Evolutionary conservation across 2,888 invertebrate species (phyloP).

Genomic region (Crepidodera aurea): DNA sequence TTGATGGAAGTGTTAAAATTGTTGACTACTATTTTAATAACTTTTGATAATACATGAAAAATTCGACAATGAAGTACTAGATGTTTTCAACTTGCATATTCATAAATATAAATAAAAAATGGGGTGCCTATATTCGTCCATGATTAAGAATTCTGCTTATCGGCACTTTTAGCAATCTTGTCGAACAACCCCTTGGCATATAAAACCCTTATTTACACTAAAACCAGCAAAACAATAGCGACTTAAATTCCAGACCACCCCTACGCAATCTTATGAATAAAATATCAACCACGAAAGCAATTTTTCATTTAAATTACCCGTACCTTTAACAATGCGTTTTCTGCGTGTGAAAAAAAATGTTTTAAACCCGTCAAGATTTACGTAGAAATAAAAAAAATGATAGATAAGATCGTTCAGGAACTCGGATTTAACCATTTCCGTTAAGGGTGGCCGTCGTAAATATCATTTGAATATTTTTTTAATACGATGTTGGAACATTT

Average conservation of each 20-base stretch:
- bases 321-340: slow-evolving; percentile 37
- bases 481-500: slow-evolving; percentile 10
- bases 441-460: slow-evolving; percentile 46
- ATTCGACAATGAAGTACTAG: no score
- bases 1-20: no score
- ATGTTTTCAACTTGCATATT: no score
- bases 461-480: slow-evolving; percentile 40
- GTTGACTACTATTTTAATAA: no score
- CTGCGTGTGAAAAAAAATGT: slow-evolving; percentile 39
- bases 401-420: slow-evolving; percentile 43
- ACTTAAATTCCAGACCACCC: slow-evolving; percentile 32
- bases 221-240: no score
- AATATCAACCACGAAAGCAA: slow-evolving; percentile 29
- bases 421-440: slow-evolving; percentile 44
- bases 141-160: no score
- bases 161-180: no score
- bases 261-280: slow-evolving; percentile 36
- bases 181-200: no score
- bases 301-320: slow-evolving; percentile 36
- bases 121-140: no score
- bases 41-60: no score
- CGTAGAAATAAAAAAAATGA: slow-evolving; percentile 35
- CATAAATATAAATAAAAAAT: no score
- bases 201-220: no score
- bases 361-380: slow-evolving; percentile 33